phyloP scores from a whole-genome alignment of 2,888 invertebrate species.

The Pristionchus arcanus region DNA sequence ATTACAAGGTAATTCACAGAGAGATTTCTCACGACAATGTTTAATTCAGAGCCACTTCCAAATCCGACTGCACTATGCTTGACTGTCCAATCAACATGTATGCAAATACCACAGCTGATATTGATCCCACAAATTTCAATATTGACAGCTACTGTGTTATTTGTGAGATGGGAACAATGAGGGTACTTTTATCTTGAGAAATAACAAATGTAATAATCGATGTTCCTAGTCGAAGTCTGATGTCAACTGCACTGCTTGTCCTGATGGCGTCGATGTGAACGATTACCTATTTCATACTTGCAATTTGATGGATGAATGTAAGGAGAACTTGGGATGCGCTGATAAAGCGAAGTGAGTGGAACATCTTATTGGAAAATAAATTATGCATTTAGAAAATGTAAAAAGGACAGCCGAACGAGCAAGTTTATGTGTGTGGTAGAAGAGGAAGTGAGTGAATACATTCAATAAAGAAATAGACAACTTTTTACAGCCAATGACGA shows the following conservation, averaged over 20 bases:
- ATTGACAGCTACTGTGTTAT: background rate
- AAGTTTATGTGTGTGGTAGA: background rate
- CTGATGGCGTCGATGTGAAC: background rate
- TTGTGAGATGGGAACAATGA: background rate
- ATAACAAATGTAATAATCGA: background rate
- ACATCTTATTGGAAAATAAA: background rate
- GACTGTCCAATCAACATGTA: background rate
- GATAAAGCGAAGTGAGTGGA: background rate
- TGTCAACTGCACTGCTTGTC: background rate
- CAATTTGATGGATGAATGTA: background rate
- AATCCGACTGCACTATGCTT: background rate
- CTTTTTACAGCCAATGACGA: background rate
- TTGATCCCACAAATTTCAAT: background rate
- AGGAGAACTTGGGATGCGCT: background rate
- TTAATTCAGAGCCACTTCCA: background rate
- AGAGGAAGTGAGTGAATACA: background rate
- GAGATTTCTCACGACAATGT: background rate
- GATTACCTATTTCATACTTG: background rate
- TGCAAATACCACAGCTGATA: background rate
- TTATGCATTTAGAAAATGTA: background rate
- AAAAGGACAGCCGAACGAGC: background rate
- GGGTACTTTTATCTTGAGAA: background rate
- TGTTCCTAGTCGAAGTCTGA: background rate
- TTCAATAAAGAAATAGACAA: background rate
- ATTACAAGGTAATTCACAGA: background rate